A percentile compares a stretch with the other conserved stretches of the same genome.
phyloP scores from a whole-genome alignment of 2,888 invertebrate species.

The Euzetes globulus region DNA sequence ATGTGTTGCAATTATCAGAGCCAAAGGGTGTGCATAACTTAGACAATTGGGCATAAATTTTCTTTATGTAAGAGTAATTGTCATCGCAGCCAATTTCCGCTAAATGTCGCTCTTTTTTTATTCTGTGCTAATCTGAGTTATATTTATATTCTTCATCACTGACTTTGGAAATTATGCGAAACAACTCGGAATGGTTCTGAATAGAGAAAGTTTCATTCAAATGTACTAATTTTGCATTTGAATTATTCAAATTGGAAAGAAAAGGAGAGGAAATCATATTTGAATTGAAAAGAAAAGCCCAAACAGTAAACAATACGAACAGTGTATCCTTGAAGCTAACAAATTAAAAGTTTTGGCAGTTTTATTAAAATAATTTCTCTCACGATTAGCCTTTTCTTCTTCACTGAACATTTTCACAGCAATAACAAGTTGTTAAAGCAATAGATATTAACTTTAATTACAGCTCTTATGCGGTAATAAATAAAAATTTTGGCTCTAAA shows the following conservation, averaged over 20 bases:
- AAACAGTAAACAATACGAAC: background rate
- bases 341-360: background rate
- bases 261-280: background rate
- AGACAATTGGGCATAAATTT: slow-evolving; percentile 7
- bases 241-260: no score
- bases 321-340: background rate
- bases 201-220: no score
- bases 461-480: slow-evolving; percentile 23
- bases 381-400: background rate
- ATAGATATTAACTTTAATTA: slow-evolving; percentile 26
- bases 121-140: background rate
- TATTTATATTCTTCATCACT: background rate
- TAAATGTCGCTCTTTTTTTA: background rate
- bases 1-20: slow-evolving; percentile 8
- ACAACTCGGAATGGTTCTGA: no score
- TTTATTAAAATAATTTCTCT: slow-evolving; percentile 15
- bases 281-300: background rate
- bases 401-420: background rate
- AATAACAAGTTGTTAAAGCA: slow-evolving; percentile 26
- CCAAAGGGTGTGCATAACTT: background rate
- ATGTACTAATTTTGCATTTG: no score
- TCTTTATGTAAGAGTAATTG: background rate
- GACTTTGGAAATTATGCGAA: no score
- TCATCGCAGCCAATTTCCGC: background rate
- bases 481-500: slow-evolving; percentile 5